phyloP scores from a whole-genome alignment of 2,888 invertebrate genomes.

The Microdon myrmicae region DNA sequence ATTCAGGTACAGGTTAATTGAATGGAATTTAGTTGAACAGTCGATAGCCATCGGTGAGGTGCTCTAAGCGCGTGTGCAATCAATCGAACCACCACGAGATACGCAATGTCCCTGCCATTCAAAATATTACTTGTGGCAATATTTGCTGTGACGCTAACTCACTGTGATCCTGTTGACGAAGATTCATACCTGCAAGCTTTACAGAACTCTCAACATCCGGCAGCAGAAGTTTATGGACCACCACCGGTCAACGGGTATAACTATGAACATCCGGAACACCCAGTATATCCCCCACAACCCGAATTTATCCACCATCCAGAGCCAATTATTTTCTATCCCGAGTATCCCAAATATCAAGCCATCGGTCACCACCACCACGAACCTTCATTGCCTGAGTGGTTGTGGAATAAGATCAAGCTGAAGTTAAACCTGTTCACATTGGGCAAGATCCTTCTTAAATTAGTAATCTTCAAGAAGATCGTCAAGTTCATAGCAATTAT shows the following conservation, averaged over 20 bases:
- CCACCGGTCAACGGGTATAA: constrained; percentile 49
- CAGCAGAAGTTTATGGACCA: constrained; percentile 27
- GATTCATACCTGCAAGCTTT: constrained; percentile 61
- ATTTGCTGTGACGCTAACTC: constrained; percentile 2
- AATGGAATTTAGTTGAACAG: constrained; percentile 43
- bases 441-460: constrained; percentile 79
- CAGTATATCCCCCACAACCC: constrained; percentile 68
- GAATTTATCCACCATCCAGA: constrained; percentile 53
- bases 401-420: constrained; percentile 75
- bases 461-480: constrained; percentile 83
- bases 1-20: constrained; percentile 36
- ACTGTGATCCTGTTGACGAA: constrained; percentile 35
- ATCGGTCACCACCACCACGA: constrained; percentile 65
- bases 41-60: constrained; percentile 47
- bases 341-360: constrained; percentile 61
- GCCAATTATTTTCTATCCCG: constrained; percentile 27
- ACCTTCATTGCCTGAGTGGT: constrained; percentile 65
- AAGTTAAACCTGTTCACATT: constrained; percentile 78
- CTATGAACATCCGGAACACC: constrained; percentile 59
- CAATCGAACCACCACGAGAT: no score
- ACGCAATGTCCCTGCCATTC: constrained; percentile 25
- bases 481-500: constrained; percentile 82
- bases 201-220: constrained; percentile 58
- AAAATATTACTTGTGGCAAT: constrained; percentile 26
- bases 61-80: constrained; percentile 26